A percentile compares a stretch with the other conserved stretches of the same genome.
These are phyloP conservation scores for Cancer borealis DNA, from an alignment of 2,888 invertebrate genomes.

Conservation along the genomic window DNA sequence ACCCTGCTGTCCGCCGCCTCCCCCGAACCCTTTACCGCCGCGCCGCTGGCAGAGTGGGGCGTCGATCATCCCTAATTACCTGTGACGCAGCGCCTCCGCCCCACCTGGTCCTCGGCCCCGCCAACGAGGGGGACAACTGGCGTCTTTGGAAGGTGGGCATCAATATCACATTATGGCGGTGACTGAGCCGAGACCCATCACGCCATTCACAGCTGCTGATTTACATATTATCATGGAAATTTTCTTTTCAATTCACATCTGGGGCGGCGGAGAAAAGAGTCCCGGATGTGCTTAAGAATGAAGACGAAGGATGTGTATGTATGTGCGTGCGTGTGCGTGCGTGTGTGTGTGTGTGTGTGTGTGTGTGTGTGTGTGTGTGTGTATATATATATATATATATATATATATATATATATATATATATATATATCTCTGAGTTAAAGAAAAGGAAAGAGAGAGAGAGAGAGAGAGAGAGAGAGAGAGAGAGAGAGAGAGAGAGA, in stretches of 20 bases:
- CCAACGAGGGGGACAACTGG: not conserved
- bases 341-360: not conserved
- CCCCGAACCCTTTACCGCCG: not conserved
- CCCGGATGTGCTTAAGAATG: not conserved
- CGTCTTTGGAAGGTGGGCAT: conserved; percentile 8
- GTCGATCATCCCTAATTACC: conserved; percentile 37
- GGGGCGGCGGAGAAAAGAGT: not conserved
- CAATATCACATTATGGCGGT: conserved; percentile 40
- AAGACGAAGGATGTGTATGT: not conserved
- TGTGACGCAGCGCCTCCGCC: conserved; percentile 37
- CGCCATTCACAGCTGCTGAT: conserved; percentile 37
- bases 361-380: no score
- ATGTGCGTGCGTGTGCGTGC: no score
- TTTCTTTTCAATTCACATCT: conserved; percentile 5
- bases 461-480: not conserved
- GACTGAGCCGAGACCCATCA: conserved; percentile 14
- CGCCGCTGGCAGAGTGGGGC: not conserved
- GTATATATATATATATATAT: no score
- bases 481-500: conserved; percentile 13
- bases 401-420: not conserved
- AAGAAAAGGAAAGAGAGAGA: not conserved
- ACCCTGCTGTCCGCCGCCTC: not conserved
- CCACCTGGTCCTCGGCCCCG: conserved; percentile 4
- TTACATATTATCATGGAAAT: conserved; percentile 40
- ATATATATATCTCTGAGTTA: not conserved